Base-by-base conservation (phyloP, 2,888 invertebrate species). In the Sycophila texana region DNA sequence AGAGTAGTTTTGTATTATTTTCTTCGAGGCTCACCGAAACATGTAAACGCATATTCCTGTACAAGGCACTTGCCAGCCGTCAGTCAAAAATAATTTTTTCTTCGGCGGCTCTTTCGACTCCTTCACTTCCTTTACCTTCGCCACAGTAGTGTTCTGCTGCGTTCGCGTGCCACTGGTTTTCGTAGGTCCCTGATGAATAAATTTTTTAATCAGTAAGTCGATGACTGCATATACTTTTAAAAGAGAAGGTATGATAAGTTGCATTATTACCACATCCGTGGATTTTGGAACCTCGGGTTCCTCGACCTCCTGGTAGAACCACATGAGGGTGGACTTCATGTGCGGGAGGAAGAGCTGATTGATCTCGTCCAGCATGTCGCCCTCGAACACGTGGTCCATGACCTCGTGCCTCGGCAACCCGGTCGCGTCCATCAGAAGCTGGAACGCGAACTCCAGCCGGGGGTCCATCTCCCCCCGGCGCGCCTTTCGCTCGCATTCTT, bases 391-490 rank as follows among this genome's bases (percentile, higher is more conserved):
- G 88, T 96, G 95, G 90, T 97, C 96, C 96, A 97, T 97, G 82
- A 97, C 95, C 86, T 96, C 95, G 89, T 96, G 95, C 49, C 97
- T 91, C 0, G 95, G 94, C 71, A 97, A 91, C 18, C 95, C 95
- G 0, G 96, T 96, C 72, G 95, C 96, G 86, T 97, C 96, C 88
- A 96, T 95, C 83, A 97, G 92, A 70, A 97, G 93, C 89, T 97
- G 97, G 91, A 97, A 97, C 79, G 96, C 95, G 91, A 96, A 97
- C 92, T 97, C 97, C 92, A 97, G 91, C 81, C 97, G 93, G 87
- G 97, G 96, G 91, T 97, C 97, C 95, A 97, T 97, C 90, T 97
- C 97, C 91, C 97, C 97, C 78, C 97, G 92, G 77, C 97, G 93
- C 16, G 96, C 96, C 88, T 96, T 96, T 85, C 96, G 93, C 92